Evolutionary conservation across 2,888 invertebrate genomes (phyloP), one percentile per base, ranked within the genome.

Genomic region (Polydrusus cervinus): DNA sequence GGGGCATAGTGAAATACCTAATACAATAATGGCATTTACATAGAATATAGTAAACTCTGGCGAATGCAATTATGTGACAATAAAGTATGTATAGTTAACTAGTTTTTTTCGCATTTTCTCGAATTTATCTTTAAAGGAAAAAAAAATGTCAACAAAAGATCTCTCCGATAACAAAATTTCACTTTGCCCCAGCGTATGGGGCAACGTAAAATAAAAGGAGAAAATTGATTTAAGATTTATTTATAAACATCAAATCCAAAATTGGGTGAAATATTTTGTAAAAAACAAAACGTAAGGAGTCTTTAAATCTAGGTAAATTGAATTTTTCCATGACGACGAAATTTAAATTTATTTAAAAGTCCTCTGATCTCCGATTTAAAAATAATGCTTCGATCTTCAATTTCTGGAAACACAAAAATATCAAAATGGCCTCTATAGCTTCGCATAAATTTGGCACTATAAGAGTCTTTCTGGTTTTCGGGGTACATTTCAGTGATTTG

Each of bases 231-330:
- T 40, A 40, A 40, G 8, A 9, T 40, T 40, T 40, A 40, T 3
- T 8, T 8, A 40, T 40, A 40, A 40, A 40, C 40, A 40, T 6
- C 40, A 40, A 40, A 40, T 8, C 3, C 40, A 38, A 38, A 38
- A 38, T 38, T 38, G 38, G 38, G 38, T 38, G 38, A 38, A 38
- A 38, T 38, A 38, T 38, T 38, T 38, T 38, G 38, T 38, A 38
- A 38, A 38, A 38, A 38, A 38, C 38, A 38, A 38, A 38, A 38
- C 38, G 38, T 5, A 38, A 38, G 38, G 38, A 38, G 9, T 38
- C 9, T 38, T 16, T 60, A 51, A 38, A 51, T 30, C 45, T 73
- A 65, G 20, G 51, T 38, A 71, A 53, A 66, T 71, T 30, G 60
- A 61, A 53, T 53, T 53, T 53, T 53, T 16, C 16, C 53, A 53